phyloP scores from a whole-genome alignment of 37 sponge, comb jelly and placozoan genomes.

The Beroe forskalii region DNA sequence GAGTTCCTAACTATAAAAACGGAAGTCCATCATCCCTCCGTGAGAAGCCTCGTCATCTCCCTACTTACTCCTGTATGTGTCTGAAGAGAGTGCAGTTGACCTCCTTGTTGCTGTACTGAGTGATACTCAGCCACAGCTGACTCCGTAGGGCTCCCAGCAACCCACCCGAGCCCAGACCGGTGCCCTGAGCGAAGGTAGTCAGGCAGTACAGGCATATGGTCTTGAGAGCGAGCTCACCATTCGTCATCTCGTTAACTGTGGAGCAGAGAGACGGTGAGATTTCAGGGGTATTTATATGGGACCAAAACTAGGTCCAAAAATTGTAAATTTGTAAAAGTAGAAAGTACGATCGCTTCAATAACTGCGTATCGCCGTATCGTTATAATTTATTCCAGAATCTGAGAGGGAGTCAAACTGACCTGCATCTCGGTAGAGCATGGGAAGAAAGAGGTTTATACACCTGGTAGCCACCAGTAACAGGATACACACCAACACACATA shows the following conservation, averaged over 20 bases:
- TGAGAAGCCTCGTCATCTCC: no score
- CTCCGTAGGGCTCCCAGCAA: slow-evolving; percentile 76
- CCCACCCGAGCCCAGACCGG: slow-evolving; percentile 77
- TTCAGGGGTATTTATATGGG: no score
- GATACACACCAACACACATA: slow-evolving; percentile 82
- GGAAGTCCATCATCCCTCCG: no score
- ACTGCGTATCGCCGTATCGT: no score
- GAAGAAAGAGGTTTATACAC: slow-evolving; percentile 89
- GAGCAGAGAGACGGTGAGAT: no score
- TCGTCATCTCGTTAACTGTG: slow-evolving; percentile 51
- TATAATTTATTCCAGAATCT: no score
- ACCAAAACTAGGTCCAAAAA: no score
- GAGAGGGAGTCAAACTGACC: no score
- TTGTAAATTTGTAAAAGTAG: no score
- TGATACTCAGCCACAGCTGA: slow-evolving; percentile 89
- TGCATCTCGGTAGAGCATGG: slow-evolving; percentile 92
- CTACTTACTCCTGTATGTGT: slow-evolving; percentile 83
- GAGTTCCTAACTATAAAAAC: no score
- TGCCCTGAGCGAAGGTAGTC: slow-evolving; percentile 16
- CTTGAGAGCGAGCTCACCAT: slow-evolving; percentile 19
- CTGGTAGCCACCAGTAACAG: slow-evolving; percentile 76
- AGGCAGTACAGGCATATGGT: slow-evolving; percentile 49
- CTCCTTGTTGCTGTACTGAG: slow-evolving; percentile 86
- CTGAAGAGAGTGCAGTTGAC: slow-evolving; percentile 78
- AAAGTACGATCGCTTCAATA: no score